Percentiles rank a stretch among this genome's conserved stretches.
These are phyloP conservation scores for Cryptotis parvus DNA, from an alignment of 2,113 vertebrate species.

Conservation along the genomic window DNA sequence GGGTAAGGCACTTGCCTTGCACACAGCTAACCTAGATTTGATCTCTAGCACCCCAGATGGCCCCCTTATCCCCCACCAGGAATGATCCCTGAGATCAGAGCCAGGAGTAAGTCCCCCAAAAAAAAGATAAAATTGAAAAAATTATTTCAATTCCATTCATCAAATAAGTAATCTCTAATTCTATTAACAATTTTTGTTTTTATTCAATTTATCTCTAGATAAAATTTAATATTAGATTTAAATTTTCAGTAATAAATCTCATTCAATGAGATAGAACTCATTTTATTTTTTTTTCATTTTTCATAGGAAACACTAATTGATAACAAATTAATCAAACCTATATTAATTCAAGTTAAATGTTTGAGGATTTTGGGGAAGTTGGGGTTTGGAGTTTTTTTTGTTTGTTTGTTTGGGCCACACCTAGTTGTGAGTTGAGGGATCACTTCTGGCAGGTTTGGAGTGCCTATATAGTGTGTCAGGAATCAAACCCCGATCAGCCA, in stretches of 20 bases:
- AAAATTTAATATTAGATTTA: conserved; percentile 60
- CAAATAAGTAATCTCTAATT: conserved; percentile 23
- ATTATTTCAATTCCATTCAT: conserved; percentile 5
- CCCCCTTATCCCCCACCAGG: too few species aligned
- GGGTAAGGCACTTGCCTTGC: too few species aligned
- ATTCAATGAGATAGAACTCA: not conserved
- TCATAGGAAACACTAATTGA: not conserved
- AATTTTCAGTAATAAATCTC: conserved; percentile 44
- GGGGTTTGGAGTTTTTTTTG: too few species aligned
- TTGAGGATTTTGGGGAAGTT: too few species aligned
- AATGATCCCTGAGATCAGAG: not conserved
- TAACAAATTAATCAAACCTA: conserved; percentile 17
- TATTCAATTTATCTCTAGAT: conserved; percentile 34
- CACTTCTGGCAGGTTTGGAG: too few species aligned
- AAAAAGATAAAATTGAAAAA: conserved; percentile 41
- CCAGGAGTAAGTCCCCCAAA: not conserved
- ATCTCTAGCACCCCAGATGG: too few species aligned
- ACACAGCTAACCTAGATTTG: too few species aligned
- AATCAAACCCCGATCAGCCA: too few species aligned
- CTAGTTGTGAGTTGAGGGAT: too few species aligned
- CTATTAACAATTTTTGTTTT: conserved; percentile 41
- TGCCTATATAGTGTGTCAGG: too few species aligned
- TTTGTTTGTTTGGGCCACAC: too few species aligned
- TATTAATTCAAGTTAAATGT: too few species aligned
- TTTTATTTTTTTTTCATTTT: conserved; percentile 50